Evolutionary conservation across 2,888 invertebrate genomes (phyloP), one percentile per base, ranked within the genome.

Genomic region (Sarcophaga caerulescens): DNA sequence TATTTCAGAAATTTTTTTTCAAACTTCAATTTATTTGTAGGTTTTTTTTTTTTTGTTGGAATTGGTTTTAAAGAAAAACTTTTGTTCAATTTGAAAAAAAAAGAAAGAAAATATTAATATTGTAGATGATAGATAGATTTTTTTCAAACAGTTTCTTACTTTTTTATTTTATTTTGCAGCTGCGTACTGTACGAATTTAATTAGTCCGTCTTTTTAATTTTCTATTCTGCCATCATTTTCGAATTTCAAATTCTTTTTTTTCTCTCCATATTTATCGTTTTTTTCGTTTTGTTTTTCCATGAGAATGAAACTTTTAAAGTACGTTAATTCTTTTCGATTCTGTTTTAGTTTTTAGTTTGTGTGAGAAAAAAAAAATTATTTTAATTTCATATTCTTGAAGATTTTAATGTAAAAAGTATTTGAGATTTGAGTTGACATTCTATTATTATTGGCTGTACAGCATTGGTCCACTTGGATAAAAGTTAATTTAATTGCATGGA

Each of bases 171-270:
- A 60, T 71, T 75, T 70, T 71, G 82, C 85, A 82, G 79, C 85
- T 85, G 85, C 85, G 85, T 79, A 76, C 65, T 71, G 57, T 76
- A 60, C 71, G 85, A 85, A 82, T 85, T 85, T 85, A 85, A 85
- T 85, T 85, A 85, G 85, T 14, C 17, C 52, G 12, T 14, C 52
- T 82, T 84, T 82, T 82, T 65, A 85, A 75, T 79, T 79, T 79
- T 75, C 65, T 70, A 71, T 63, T 70, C 70, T 57, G n/a, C 69
- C 52, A 44, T 65, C 62, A 60, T 83, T 77, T 12, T 60, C 25
- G 14, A 57, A 79, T 59, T 17, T 35, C 52, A 59, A 57, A 44
- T 14, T 70, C 70, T 78, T n/a, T 76, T 21, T 1, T 44, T 19
- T 68, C n/a, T 44, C 8, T 14, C 14, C 14, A 47, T 14, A 47